Evolutionary conservation across 64 coral and sea anemone genomes (phyloP).

Genomic region (Montipora capricornis): DNA sequence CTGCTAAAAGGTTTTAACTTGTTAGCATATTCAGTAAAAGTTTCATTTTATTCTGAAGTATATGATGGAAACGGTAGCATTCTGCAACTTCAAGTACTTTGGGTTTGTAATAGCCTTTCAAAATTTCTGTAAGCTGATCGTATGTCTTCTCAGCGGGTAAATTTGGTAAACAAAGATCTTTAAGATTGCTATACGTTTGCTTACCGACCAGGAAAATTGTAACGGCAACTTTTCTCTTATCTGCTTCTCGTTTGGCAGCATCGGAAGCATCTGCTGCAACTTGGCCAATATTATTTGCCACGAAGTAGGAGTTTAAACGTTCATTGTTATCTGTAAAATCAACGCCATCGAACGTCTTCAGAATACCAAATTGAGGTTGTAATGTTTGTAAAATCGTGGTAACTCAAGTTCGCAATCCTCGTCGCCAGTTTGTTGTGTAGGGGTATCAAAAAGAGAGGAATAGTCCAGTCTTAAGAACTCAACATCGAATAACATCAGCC

Average conservation of each 20-base stretch:
- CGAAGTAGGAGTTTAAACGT: slow-evolving; percentile 39
- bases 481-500: too few species aligned
- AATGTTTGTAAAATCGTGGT: background rate
- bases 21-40: slow-evolving; percentile 72
- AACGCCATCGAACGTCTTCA: slow-evolving; percentile 45
- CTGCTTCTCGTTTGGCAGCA: slow-evolving; percentile 30
- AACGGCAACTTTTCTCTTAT: slow-evolving; percentile 66
- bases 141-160: slow-evolving; percentile 54
- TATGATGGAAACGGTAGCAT: slow-evolving; percentile 71
- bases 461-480: too few species aligned
- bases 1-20: slow-evolving; percentile 56
- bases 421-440: slow-evolving; percentile 5
- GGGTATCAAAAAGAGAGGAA: too few species aligned
- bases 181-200: slow-evolving; percentile 49
- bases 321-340: slow-evolving; percentile 46
- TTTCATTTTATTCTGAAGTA: slow-evolving; percentile 68
- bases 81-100: slow-evolving; percentile 81
- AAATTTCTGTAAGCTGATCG: slow-evolving; percentile 44
- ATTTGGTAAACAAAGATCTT: slow-evolving; percentile 74
- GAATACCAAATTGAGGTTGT: background rate
- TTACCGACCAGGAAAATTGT: slow-evolving; percentile 69
- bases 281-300: slow-evolving; percentile 68
- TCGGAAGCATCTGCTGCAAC: slow-evolving; percentile 43
- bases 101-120: slow-evolving; percentile 60
- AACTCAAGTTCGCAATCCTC: background rate